Percentiles rank a stretch among this genome's conserved stretches.
Conservation (phyloP, 1,140 invertebrate genomes). For the Lordiphosa collinella region DNA sequence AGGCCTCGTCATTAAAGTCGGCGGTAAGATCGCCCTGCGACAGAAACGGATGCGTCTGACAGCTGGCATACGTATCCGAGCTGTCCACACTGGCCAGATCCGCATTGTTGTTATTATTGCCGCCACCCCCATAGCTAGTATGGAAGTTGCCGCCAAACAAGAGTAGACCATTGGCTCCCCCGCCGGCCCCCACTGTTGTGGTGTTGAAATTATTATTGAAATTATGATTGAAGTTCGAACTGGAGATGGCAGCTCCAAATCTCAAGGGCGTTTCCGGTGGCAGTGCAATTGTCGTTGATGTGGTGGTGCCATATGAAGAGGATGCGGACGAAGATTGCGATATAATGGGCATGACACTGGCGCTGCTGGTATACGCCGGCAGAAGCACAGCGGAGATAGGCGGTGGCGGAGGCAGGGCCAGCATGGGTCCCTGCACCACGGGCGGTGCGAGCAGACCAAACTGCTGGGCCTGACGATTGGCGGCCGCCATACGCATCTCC, state of each 20-base stretch:
- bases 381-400: slow-evolving; percentile 22
- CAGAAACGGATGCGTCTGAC: slow-evolving; percentile 95
- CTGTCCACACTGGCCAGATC: slow-evolving; percentile 89
- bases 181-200: slow-evolving; percentile 49
- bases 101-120: slow-evolving; percentile 81
- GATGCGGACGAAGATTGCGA: slow-evolving; percentile 74
- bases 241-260: slow-evolving; percentile 49
- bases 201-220: slow-evolving; percentile 81
- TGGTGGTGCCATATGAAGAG: slow-evolving; percentile 75
- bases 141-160: slow-evolving; percentile 61
- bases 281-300: slow-evolving; percentile 72
- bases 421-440: not conserved
- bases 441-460: slow-evolving; percentile 50
- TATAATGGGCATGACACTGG: slow-evolving; percentile 41
- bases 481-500: slow-evolving; percentile 82
- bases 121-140: slow-evolving; percentile 62
- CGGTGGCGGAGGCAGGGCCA: slow-evolving; percentile 11
- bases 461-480: slow-evolving; percentile 62
- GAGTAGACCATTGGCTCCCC: slow-evolving; percentile 33
- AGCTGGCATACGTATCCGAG: slow-evolving; percentile 96
- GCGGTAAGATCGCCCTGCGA: slow-evolving; percentile 90
- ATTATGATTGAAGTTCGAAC: slow-evolving; percentile 76
- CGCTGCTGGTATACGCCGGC: slow-evolving; percentile 29
- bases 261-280: slow-evolving; percentile 63
- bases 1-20: slow-evolving; percentile 82